Base-by-base conservation (phyloP, 2,888 invertebrate species). In the Fabriciana adippe region DNA sequence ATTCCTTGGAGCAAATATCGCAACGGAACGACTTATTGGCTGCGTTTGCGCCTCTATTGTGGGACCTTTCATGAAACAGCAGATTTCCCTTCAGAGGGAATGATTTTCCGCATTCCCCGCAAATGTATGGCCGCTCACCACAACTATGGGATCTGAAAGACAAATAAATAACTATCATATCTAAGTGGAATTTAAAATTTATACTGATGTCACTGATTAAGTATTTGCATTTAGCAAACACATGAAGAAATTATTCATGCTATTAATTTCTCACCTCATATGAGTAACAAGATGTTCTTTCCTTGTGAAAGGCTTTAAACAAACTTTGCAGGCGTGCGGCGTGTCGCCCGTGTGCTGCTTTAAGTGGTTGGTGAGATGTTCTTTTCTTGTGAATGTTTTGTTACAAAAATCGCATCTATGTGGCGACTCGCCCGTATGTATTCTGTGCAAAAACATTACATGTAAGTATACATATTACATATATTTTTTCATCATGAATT, bases 31-130 rank as follows among this genome's bases (percentile, higher is more conserved):
- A 95, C 67, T 95, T 90, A 74, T 94, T 94, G 69, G 94, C 94
- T 72, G 93, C 94, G 75, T 93, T 94, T 47, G 94, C 93, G 15
- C 68, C 67, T 83, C 97, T 97, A 79, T 96, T 96, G 88, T 97
- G 97, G 73, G 97, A 97, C 69, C 97, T 94, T 88, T 97, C 96
- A 85, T 97, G 97, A 93, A 97, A 97, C 73, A 97, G 93, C 57
- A 97, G 89, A 82, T 97, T 97, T 67, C 96, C 97, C 89, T 97
- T 97, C 60, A 97, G 89, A 0, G 97, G 97, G 90, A 97, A 97
- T 61, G 96, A 96, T 84, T 97, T 97, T 79, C 97, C 97, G 83
- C 97, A 97, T 79, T 97, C 97, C 71, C 95, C 95, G 81, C 97
- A 97, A 66, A 96, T 95, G 84, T 95, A 97, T 8, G 97, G 97